phyloP scores from a whole-genome alignment of 2,113 vertebrate genomes.

The Monopterus albus region DNA sequence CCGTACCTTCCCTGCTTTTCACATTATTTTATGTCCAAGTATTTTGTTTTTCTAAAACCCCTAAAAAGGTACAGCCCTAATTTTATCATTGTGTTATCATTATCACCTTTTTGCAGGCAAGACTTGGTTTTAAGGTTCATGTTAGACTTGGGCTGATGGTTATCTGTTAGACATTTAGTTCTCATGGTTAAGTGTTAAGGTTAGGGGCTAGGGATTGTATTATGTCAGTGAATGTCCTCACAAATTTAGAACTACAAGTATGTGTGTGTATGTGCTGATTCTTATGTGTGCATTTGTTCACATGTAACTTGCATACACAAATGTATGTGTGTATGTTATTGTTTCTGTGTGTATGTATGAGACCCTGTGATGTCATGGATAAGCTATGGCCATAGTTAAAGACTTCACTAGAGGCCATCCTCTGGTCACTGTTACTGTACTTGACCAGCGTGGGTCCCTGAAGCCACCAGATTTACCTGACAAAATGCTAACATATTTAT shows the following conservation, averaged over 20 bases:
- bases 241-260: no score
- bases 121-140: no score
- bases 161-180: no score
- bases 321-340: not conserved
- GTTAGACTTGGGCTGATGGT: no score
- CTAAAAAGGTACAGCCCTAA: slow-evolving; percentile 60
- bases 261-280: not conserved
- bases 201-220: no score
- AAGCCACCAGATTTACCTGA: slow-evolving; percentile 12
- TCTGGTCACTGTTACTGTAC: slow-evolving; percentile 40
- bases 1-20: slow-evolving; percentile 61
- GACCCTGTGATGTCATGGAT: slow-evolving; percentile 44
- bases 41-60: slow-evolving; percentile 45
- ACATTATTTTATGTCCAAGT: slow-evolving; percentile 50
- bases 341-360: not conserved
- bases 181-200: no score
- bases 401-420: slow-evolving; percentile 20
- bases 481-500: not conserved
- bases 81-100: slow-evolving; percentile 32
- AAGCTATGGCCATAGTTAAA: slow-evolving; percentile 40
- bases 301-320: not conserved
- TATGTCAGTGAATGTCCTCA: no score
- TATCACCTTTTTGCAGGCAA: no score
- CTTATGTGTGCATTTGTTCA: not conserved
- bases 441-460: slow-evolving; percentile 7